Conservation (phyloP, 2,113 vertebrate genomes). For the Sturnira hondurensis region DNA sequence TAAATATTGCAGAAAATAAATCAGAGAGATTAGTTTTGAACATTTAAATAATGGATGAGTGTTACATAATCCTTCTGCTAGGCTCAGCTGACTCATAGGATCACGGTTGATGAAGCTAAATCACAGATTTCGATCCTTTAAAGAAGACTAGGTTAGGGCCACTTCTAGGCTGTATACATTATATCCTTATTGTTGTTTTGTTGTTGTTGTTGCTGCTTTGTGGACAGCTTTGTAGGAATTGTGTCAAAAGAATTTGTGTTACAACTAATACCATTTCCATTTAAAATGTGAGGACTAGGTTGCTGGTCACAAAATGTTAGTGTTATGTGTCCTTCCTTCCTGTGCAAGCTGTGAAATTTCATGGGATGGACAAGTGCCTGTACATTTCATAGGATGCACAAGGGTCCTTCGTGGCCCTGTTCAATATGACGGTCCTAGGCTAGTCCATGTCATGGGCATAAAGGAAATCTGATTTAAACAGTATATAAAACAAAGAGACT, state of each 20-base stretch:
- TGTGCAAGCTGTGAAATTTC: background rate
- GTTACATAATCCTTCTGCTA: constrained; percentile 32
- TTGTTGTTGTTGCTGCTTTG: background rate
- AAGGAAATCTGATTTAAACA: background rate
- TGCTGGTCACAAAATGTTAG: background rate
- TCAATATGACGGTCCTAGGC: background rate
- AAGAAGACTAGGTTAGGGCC: background rate
- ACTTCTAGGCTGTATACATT: background rate
- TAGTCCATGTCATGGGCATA: background rate
- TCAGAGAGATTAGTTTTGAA: constrained; percentile 47
- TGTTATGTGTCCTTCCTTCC: background rate
- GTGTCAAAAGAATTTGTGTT: background rate
- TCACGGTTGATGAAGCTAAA: background rate
- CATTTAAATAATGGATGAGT: constrained; percentile 28
- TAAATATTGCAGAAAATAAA: constrained; percentile 50
- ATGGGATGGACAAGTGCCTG: background rate
- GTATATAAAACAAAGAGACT: background rate
- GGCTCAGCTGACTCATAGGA: constrained; percentile 18
- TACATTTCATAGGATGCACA: background rate
- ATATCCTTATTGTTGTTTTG: background rate
- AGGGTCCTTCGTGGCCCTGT: background rate
- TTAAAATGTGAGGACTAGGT: background rate
- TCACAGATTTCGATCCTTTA: background rate
- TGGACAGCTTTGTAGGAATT: background rate
- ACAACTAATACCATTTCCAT: background rate